Evolutionary conservation across 2,888 invertebrate genomes (phyloP).

Genomic region (Anoplius nigerrimus): DNA sequence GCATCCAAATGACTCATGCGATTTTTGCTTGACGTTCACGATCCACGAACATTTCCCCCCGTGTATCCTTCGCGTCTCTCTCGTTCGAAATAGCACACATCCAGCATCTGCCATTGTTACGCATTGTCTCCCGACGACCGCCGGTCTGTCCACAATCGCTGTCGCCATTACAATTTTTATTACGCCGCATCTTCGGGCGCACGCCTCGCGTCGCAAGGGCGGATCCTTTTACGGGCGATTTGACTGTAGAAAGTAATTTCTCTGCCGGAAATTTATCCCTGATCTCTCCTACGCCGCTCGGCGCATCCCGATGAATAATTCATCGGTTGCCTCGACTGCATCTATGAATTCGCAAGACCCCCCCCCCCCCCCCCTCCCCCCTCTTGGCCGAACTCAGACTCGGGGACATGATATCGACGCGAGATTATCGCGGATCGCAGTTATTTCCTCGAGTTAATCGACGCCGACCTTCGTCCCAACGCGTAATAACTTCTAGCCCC

Average conservation of each 20-base stretch:
- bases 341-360: constrained; percentile 20
- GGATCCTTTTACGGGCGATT: constrained; percentile 10
- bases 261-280: constrained; percentile 33
- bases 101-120: too few species aligned
- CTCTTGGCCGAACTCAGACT: too few species aligned
- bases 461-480: too few species aligned
- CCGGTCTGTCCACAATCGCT: background rate
- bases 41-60: too few species aligned
- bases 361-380: background rate
- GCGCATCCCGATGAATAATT: constrained; percentile 34
- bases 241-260: constrained; percentile 36
- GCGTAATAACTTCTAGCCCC: background rate
- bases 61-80: too few species aligned
- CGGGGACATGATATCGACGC: too few species aligned
- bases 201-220: constrained; percentile 9
- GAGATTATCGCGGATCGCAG: too few species aligned
- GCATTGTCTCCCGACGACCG: too few species aligned
- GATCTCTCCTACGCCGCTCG: constrained; percentile 18
- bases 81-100: too few species aligned
- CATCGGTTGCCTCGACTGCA: constrained; percentile 23
- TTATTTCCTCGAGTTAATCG: too few species aligned
- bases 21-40: too few species aligned
- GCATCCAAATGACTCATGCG: too few species aligned
- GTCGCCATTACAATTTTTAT: constrained; percentile 12
- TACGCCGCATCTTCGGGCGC: constrained; percentile 3